Percentiles rank a stretch among this genome's conserved stretches.
Conservation (phyloP, 2,113 vertebrate genomes). For the Malurus alboscapulatus region DNA sequence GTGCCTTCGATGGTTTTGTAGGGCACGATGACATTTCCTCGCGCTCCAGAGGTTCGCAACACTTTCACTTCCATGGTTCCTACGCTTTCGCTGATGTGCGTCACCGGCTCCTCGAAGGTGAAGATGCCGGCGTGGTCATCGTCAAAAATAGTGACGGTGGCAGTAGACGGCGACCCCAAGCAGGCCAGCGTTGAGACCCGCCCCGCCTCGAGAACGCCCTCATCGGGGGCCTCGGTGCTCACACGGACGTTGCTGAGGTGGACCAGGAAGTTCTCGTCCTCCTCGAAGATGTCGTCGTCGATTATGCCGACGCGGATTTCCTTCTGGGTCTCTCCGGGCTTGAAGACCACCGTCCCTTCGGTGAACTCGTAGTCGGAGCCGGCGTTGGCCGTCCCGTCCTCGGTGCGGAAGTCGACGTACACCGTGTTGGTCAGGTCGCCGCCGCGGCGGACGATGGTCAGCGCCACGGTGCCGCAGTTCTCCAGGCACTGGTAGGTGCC, state of each 20-base stretch:
- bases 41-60: slow-evolving; percentile 86
- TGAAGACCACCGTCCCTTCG: slow-evolving; percentile 86
- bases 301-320: slow-evolving; percentile 91
- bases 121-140: slow-evolving; percentile 97
- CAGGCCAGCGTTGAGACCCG: slow-evolving; percentile 73
- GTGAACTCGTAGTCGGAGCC: slow-evolving; percentile 92
- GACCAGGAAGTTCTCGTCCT: slow-evolving; percentile 94
- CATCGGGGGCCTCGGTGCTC: slow-evolving; percentile 73
- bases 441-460: slow-evolving; percentile 85
- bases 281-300: slow-evolving; percentile 95
- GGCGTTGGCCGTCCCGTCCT: slow-evolving; percentile 92
- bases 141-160: slow-evolving; percentile 91
- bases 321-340: slow-evolving; percentile 90
- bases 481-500: slow-evolving; percentile 91
- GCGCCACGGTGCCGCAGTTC: slow-evolving; percentile 89
- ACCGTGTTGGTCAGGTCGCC: slow-evolving; percentile 84
- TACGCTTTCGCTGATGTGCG: slow-evolving; percentile 89
- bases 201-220: slow-evolving; percentile 65
- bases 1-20: slow-evolving; percentile 91
- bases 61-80: slow-evolving; percentile 95
- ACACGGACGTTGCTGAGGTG: slow-evolving; percentile 88
- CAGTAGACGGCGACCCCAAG: slow-evolving; percentile 83
- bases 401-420: slow-evolving; percentile 87
- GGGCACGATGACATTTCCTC: slow-evolving; percentile 90
- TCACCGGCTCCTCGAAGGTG: slow-evolving; percentile 86